Percentiles rank a stretch among this genome's conserved stretches.
Evolutionary conservation across 2,888 invertebrate genomes (phyloP).

Genomic region (Temnothorax ravouxi): DNA sequence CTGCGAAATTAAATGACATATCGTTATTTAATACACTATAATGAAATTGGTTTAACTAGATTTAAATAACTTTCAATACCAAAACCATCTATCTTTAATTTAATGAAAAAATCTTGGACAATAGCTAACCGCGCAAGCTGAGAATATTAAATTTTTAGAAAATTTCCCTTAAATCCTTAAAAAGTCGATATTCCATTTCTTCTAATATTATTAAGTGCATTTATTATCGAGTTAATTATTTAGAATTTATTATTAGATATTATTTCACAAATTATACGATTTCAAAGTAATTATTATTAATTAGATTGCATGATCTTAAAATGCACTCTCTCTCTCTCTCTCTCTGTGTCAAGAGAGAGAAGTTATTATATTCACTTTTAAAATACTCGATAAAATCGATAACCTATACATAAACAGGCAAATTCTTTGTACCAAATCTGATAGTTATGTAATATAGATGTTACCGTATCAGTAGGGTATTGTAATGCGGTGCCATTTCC

Average conservation of each 20-base stretch:
- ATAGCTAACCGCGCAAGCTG: background rate
- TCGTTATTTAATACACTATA: background rate
- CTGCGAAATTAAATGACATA: background rate
- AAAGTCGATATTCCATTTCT: background rate
- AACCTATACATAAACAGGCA: background rate
- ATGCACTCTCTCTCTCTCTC: background rate
- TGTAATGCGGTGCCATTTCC: slow-evolving; percentile 30
- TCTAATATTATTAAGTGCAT: background rate
- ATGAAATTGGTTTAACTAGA: background rate
- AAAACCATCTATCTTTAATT: background rate
- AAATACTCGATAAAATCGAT: background rate
- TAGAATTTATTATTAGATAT: background rate
- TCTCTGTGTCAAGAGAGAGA: background rate
- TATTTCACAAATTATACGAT: background rate
- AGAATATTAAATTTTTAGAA: background rate
- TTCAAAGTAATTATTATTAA: background rate
- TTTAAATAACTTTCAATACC: slow-evolving; percentile 4
- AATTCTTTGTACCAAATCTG: background rate
- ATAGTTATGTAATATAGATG: slow-evolving; percentile 24
- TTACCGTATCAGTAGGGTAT: slow-evolving; percentile 18
- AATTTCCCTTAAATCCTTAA: background rate
- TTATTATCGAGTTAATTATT: background rate
- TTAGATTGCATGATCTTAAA: background rate
- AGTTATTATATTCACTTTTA: background rate
- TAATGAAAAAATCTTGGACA: background rate